Percentiles rank a stretch among this genome's conserved stretches.
Conservation (phyloP, 2,888 invertebrate genomes). For the Plagodis dolabraria region DNA sequence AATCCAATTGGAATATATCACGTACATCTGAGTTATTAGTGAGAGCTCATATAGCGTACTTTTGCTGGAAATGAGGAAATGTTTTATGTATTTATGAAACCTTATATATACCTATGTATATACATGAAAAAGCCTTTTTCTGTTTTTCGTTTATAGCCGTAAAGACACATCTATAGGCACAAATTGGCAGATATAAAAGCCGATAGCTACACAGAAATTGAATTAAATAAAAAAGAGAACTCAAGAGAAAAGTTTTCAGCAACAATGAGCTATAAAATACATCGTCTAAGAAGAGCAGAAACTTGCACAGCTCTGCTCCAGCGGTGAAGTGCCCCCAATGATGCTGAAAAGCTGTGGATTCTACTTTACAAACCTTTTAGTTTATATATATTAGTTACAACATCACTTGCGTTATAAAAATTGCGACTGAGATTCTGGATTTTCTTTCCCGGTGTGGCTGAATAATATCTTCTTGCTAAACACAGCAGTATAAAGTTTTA, state of each 20-base stretch:
- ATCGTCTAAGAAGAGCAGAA: slow-evolving; percentile 58
- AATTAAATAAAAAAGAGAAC: slow-evolving; percentile 73
- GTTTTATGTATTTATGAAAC: no score
- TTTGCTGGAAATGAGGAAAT: no score
- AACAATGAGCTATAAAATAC: slow-evolving; percentile 82
- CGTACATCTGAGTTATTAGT: no score
- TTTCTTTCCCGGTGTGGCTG: no score
- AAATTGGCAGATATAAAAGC: slow-evolving; percentile 41
- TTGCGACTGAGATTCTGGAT: no score
- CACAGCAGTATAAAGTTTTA: no score
- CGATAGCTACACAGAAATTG: slow-evolving; percentile 66
- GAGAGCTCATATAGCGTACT: no score
- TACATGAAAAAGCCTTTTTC: neutral
- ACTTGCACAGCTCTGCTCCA: slow-evolving; percentile 37
- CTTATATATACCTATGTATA: no score
- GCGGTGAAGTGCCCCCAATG: slow-evolving; percentile 19
- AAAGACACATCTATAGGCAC: slow-evolving; percentile 8
- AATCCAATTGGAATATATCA: no score
- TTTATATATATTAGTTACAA: no score
- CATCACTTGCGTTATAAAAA: no score
- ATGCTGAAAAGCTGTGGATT: slow-evolving; percentile 13
- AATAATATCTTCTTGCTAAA: no score
- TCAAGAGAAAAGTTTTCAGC: slow-evolving; percentile 64
- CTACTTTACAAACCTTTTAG: slow-evolving; percentile 8
- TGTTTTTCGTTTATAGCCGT: slow-evolving; percentile 20